Conservation (phyloP, 2,113 vertebrate genomes). For the Semnornis frantzii region DNA sequence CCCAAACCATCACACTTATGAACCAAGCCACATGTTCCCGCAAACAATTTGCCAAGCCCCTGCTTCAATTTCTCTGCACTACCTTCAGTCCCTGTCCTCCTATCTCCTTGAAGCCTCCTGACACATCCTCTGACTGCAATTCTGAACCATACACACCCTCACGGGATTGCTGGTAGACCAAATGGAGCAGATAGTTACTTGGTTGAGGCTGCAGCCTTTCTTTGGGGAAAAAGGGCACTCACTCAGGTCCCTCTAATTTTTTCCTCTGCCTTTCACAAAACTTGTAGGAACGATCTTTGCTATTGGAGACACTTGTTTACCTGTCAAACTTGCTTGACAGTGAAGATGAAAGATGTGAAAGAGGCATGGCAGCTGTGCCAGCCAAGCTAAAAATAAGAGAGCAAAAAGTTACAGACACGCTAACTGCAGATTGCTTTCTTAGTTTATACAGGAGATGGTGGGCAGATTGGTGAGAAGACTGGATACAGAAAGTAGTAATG, state of each 20-base stretch:
- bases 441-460: background rate
- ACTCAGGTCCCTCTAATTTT: background rate
- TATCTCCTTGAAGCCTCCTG: background rate
- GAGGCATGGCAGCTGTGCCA: background rate
- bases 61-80: background rate
- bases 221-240: background rate
- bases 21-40: accelerated
- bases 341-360: background rate
- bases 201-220: background rate
- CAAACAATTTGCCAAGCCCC: background rate
- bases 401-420: background rate
- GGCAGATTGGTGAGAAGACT: background rate
- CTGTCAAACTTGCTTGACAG: background rate
- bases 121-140: accelerated
- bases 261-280: background rate
- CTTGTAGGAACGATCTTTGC: background rate
- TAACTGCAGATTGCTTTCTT: background rate
- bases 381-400: background rate
- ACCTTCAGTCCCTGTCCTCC: background rate
- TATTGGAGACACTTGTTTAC: background rate
- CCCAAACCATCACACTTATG: no score
- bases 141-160: background rate
- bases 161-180: background rate
- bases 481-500: background rate
- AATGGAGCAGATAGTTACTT: background rate